Base-by-base conservation (phyloP, 2,888 invertebrate species). In the Tetramorium bicarinatum region DNA sequence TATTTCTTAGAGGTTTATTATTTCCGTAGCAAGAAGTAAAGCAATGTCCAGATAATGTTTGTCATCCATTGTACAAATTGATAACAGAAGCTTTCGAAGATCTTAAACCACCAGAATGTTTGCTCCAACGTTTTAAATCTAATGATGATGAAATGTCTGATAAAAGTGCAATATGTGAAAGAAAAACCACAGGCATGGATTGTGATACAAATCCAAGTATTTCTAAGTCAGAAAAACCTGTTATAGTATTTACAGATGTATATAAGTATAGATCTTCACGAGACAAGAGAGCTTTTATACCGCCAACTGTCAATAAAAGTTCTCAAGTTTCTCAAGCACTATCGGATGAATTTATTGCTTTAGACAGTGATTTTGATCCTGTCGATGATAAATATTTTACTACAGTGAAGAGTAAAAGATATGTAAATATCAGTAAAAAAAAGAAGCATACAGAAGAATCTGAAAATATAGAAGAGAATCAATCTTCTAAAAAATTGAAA, bases 271-370 rank as follows among this genome's bases (percentile, higher is more conserved):
- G 95, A 85, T 86, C 87, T 47, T 93, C 93, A 0, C 83, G 77
- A 69, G 92, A 90, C 3, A 92, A 94, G 87, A 91, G 95, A 87
- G 86, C 79, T 52, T 95, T 95, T 86, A 64, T 93, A 83, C 95
- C 94, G 38, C 82, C 91, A 8, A 85, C 15, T 69, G 41, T 69
- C 49, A 29, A 62, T 13, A 8, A 69, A 62, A 64, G 29, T 56
- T n/a, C 21, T 72, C 21, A 72, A 71, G 0, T 71, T 2, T 67
- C 29, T 3, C 72, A 64, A 62, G 71, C 80, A 15, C 18, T 38
- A 34, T 47, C 25, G 34, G 34, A 79, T 71, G 93, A 93, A 59
- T 94, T 93, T 83, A 93, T 94, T 83, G 85, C 92, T 3, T 7
- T 94, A 49, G 84, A 76, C n/a, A 82, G 87, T 38, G 90, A 92